phyloP scores from a whole-genome alignment of 2,797 vertebrate genomes.

The Paguma larvata region DNA sequence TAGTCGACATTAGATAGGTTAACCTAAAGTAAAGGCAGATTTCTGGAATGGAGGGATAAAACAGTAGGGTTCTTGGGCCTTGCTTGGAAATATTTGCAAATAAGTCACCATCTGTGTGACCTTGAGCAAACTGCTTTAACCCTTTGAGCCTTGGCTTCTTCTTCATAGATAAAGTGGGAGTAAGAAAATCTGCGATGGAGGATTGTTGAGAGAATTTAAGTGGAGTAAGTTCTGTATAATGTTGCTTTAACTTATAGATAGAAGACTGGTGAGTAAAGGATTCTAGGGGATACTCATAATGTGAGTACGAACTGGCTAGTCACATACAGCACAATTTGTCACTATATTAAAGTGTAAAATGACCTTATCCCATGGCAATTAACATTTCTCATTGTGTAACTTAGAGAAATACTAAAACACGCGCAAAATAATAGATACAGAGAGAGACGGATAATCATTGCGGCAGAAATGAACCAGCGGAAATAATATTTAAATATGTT shows the following conservation, averaged over 20 bases:
- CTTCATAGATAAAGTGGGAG: conserved; percentile 1
- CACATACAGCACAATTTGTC: not conserved
- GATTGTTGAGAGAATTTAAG: not conserved
- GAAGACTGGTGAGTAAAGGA: not conserved
- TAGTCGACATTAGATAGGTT: not conserved
- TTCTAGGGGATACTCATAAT: not conserved
- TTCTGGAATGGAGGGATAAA: conserved; percentile 1
- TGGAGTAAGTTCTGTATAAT: not conserved
- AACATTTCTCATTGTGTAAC: not conserved
- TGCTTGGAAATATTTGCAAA: not conserved
- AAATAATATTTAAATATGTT: conserved; percentile 23
- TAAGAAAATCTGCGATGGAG: not conserved
- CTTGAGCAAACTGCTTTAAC: not conserved
- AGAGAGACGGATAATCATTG: not conserved
- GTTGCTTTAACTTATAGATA: too few species aligned
- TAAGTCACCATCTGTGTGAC: not conserved
- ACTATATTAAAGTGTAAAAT: conserved; percentile 49
- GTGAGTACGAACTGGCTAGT: not conserved
- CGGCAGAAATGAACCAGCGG: not conserved
- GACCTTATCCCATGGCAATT: not conserved
- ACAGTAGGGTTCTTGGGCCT: not conserved
- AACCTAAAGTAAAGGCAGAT: not conserved
- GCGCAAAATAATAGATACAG: not conserved
- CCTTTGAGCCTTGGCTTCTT: not conserved
- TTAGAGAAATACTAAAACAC: conserved; percentile 51